Evolutionary conservation across 2,113 vertebrate species (phyloP), one percentile per base, ranked within the genome.

Genomic region (Pelodiscus sinensis): DNA sequence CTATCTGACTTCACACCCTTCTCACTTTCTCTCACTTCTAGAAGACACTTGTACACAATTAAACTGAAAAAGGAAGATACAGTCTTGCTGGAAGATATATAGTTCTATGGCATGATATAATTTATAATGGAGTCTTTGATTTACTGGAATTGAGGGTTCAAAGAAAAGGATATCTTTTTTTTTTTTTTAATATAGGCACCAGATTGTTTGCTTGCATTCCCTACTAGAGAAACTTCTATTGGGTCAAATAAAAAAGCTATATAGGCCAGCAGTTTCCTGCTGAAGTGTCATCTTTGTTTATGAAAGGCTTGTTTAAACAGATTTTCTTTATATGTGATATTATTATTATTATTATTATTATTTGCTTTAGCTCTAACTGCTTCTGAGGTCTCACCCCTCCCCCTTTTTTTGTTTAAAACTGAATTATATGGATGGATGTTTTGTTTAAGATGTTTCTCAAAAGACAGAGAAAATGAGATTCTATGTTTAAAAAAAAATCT

Each of bases 331-430:
- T 81, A 75, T 1, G 8, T 38, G 24, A 79, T 90, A 85, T 93
- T 57, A 56, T 68, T n/a, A n/a, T n/a, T n/a, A n/a, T n/a, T n/a
- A n/a, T n/a, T n/a, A n/a, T n/a, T n/a, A n/a, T n/a, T n/a, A n/a
- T 90, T 29, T 79, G 81, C 92, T 87, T 79, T 50, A 81, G 86
- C 89, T 85, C 55, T 16, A 82, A 81, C 93, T 88, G 93, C 87
- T 65, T 96, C 82, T 79, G 89, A 93, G 78, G 7, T 86, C 90
- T 94, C 44, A 55, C 38, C 87, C 18, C 81, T 0, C 78, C 27
- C 89, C 90, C 96, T 68, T n/a, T 25, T 38, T 73, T 12, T 21
- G 21, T 38, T 24, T 21, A 90, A 19, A 27, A 29, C 52, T 79
- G 51, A 14, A 85, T 89, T 88, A 86, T 25, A 22, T 92, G 75